Evolutionary conservation across 2,888 invertebrate genomes (phyloP).

Genomic region (Conchocele bisecta): DNA sequence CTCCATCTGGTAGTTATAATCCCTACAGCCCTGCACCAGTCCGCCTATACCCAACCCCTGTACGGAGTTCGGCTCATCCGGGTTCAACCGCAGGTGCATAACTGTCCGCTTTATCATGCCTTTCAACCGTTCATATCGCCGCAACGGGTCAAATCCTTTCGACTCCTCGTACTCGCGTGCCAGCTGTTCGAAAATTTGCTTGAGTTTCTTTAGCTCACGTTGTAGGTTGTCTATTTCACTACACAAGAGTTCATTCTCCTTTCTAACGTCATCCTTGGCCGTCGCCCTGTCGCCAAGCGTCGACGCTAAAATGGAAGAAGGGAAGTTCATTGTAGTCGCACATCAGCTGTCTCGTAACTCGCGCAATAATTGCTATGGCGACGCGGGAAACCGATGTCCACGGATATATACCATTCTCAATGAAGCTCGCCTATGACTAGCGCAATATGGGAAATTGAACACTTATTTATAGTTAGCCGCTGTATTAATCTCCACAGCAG

Average conservation of each 20-base stretch:
- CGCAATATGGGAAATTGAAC: no score
- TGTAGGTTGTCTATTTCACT: slow-evolving; percentile 68
- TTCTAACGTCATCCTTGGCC: slow-evolving; percentile 64
- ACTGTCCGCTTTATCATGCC: slow-evolving; percentile 93
- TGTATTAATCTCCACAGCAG: no score
- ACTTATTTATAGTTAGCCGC: no score
- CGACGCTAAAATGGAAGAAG: slow-evolving; percentile 62
- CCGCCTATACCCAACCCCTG: slow-evolving; percentile 57
- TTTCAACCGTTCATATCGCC: slow-evolving; percentile 97
- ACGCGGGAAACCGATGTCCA: no score
- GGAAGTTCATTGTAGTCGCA: slow-evolving; percentile 62
- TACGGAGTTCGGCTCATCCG: slow-evolving; percentile 62
- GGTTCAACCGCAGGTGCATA: slow-evolving; percentile 72
- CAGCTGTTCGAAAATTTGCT: slow-evolving; percentile 75
- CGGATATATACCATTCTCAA: no score
- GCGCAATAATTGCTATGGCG: no score
- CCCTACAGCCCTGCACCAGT: slow-evolving; percentile 64
- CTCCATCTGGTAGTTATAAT: slow-evolving; percentile 67
- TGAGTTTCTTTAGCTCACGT: slow-evolving; percentile 74
- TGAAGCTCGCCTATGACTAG: no score
- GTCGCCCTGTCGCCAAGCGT: slow-evolving; percentile 55
- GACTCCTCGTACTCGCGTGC: slow-evolving; percentile 93
- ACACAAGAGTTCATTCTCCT: slow-evolving; percentile 73
- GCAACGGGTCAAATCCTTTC: slow-evolving; percentile 96
- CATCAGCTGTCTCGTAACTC: no score